phyloP scores from a whole-genome alignment of 2,797 vertebrate species.

The Psittacula echo region DNA sequence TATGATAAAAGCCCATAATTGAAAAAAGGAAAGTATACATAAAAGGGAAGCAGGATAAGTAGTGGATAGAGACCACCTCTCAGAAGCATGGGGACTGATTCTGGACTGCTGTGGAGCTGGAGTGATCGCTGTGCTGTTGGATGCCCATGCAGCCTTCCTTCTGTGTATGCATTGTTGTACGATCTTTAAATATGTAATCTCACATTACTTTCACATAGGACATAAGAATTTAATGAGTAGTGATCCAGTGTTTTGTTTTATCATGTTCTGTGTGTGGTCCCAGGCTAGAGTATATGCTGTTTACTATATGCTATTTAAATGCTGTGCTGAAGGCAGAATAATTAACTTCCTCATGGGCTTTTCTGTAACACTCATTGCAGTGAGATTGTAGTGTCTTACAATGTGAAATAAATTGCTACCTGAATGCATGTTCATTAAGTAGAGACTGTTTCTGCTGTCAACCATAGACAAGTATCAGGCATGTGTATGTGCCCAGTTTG shows the following conservation, averaged over 20 bases:
- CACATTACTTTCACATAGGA: neutral
- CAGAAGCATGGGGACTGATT: neutral
- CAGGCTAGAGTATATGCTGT: neutral
- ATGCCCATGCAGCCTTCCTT: neutral
- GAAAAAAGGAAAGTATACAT: neutral
- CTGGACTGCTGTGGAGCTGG: neutral
- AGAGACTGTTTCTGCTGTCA: neutral
- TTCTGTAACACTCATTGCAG: neutral
- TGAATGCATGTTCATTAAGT: neutral
- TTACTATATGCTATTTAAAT: constrained; percentile 6
- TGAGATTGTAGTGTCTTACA: constrained; percentile 9
- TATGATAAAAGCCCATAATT: neutral
- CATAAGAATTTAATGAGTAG: constrained; percentile 26
- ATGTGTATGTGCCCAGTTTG: neutral
- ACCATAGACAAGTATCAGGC: neutral
- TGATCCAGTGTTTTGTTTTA: constrained; percentile 28
- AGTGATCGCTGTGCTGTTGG: neutral
- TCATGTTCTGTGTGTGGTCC: neutral
- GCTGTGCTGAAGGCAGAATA: constrained; percentile 27
- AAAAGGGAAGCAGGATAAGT: neutral
- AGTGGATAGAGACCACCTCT: neutral
- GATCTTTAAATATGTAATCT: neutral
- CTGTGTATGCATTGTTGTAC: neutral
- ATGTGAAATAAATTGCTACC: constrained; percentile 25
- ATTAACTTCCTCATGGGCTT: constrained; percentile 37